Evolutionary conservation across 2,888 invertebrate species (phyloP).

Genomic region (Deilephila porcellus): DNA sequence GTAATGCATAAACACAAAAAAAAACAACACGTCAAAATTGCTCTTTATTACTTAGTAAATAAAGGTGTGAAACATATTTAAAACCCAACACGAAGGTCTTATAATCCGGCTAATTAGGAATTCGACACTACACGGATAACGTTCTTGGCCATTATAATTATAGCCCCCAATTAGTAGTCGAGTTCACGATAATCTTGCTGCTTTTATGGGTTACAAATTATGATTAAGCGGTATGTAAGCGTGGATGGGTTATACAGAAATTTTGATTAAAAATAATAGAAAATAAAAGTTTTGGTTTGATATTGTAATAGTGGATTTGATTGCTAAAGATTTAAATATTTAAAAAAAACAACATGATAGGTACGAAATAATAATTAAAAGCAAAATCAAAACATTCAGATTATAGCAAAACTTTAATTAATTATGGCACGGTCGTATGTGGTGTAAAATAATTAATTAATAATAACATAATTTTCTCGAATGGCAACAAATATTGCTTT

Average conservation of each 20-base stretch:
- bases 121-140: conserved; percentile 41
- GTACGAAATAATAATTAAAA: no score
- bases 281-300: no score
- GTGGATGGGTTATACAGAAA: neutral
- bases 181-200: conserved; percentile 41
- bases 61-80: neutral
- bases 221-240: neutral
- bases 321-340: no score
- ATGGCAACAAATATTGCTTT: no score
- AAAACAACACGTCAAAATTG: neutral
- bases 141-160: conserved; percentile 27
- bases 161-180: conserved; percentile 49
- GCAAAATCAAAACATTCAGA: no score
- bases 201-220: conserved; percentile 37
- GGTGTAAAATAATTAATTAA: no score
- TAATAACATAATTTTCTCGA: no score
- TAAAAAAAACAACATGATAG: no score
- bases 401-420: no score
- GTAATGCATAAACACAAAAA: neutral
- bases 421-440: no score
- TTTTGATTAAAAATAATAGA: no score
- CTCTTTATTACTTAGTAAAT: neutral
- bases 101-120: conserved; percentile 52
- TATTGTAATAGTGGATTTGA: no score
- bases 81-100: conserved; percentile 38